Base-by-base conservation (phyloP, 2,888 invertebrate genomes). In the Acleris laterana region DNA sequence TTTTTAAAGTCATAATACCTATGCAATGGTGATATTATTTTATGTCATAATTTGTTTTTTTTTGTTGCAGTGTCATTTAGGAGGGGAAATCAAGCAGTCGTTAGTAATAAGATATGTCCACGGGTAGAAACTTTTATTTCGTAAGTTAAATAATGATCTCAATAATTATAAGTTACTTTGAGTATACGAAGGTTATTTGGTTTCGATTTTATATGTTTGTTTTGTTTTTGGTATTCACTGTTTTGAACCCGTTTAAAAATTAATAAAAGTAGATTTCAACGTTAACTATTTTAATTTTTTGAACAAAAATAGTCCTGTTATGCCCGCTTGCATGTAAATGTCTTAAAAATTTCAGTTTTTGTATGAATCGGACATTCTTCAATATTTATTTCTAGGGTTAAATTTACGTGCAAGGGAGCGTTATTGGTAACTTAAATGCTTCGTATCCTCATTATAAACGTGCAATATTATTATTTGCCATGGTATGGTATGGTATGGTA, bases 21-120 rank as follows among this genome's bases (percentile, higher is more conserved):
- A n/a, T 32, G 32, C 9, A 38, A 38, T 44, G n/a, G 44, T 44
- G 2, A 4, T 0, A 44, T n/a, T 44, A 4, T 44, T 5, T n/a
- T 4, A 16, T 16, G 1, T 5, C n/a, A 1, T n/a, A n/a, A 16
- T 13, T 3, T 6, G 44, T 5, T 1, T 44, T 11, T 62, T 32
- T 28, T 66, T 66, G 62, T 66, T 66, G 48, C 66, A 66, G 66
- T 51, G 62, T 66, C 38, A 57, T 61, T 25, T 59, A 59, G 48
- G 19, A 49, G 46, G n/a, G 2, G 20, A 25, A 25, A 49, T 49
- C 49, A 59, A 49, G 28, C 17, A 57, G 17, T 58, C 6, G 0
- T 22, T 19, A 49, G 19, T 19, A 5, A 19, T 28, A 59, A 38
- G 19, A 13, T 11, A 32, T 16, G 58, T 59, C 57, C 49, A 59